A percentile compares a stretch with the other conserved stretches of the same genome.
Conservation (phyloP, 2,888 invertebrate genomes). For the Spatulosminthurus flaviceps region DNA sequence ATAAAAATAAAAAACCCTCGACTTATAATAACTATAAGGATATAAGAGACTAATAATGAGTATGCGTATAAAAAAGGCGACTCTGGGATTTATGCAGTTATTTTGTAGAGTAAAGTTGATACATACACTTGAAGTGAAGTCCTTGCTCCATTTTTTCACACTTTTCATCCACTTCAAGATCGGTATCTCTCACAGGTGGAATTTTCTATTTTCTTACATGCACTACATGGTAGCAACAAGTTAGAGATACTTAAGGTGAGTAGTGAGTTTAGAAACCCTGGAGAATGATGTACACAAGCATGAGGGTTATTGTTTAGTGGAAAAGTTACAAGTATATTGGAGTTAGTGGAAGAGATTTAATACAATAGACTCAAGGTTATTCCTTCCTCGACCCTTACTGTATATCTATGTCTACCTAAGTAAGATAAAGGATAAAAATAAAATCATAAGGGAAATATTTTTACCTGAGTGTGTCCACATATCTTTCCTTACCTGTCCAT, state of each 20-base stretch:
- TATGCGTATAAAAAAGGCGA: not conserved
- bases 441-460: not conserved
- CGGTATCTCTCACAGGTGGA: conserved; percentile 28
- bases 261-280: not conserved
- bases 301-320: not conserved
- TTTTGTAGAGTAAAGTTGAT: not conserved
- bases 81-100: not conserved
- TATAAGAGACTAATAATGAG: no score
- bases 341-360: not conserved
- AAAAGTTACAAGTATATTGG: conserved; percentile 21
- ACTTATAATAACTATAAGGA: no score
- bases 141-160: conserved; percentile 36
- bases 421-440: conserved; percentile 15
- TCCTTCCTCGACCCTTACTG: conserved; percentile 27
- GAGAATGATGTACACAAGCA: not conserved
- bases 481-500: not conserved
- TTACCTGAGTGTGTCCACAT: conserved; percentile 1
- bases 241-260: not conserved
- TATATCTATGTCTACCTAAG: no score
- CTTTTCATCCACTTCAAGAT: conserved; percentile 30
- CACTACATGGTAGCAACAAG: not conserved
- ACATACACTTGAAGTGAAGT: conserved; percentile 11
- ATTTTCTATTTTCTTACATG: not conserved
- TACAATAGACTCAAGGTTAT: conserved; percentile 22
- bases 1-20: no score